A percentile compares a stretch with the other conserved stretches of the same genome.
Evolutionary conservation across 2,797 vertebrate genomes (phyloP).

Genomic region (Okamejei kenojei): DNA sequence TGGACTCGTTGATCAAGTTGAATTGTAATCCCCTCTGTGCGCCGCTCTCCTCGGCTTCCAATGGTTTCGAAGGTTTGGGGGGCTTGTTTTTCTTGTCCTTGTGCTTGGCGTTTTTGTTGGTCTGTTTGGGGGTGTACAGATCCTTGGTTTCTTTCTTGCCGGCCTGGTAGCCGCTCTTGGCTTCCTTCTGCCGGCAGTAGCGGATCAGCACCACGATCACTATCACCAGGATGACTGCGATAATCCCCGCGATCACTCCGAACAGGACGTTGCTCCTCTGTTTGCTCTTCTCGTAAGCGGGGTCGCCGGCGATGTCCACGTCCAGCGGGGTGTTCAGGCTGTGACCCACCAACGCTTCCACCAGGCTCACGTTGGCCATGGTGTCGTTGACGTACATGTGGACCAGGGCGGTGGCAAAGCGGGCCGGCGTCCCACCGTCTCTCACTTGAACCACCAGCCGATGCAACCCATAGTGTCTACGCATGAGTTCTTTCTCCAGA

Average conservation of each 20-base stretch:
- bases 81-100: conserved; percentile 88
- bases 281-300: conserved; percentile 76
- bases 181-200: conserved; percentile 82
- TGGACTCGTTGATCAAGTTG: conserved; percentile 84
- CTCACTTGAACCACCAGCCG: conserved; percentile 84
- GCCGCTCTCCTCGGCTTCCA: conserved; percentile 83
- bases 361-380: conserved; percentile 74
- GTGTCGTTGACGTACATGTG: conserved; percentile 95
- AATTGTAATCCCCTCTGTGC: conserved; percentile 90
- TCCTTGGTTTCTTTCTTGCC: conserved; percentile 98
- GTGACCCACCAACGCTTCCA: conserved; percentile 85
- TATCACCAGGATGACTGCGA: conserved; percentile 82
- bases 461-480: conserved; percentile 86
- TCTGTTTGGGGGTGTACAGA: conserved; percentile 84
- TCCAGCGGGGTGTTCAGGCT: conserved; percentile 90
- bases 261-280: conserved; percentile 85
- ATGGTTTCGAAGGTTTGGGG: conserved; percentile 79
- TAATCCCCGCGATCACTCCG: conserved; percentile 76
- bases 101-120: conserved; percentile 75
- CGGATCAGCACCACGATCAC: conserved; percentile 80
- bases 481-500: conserved; percentile 77
- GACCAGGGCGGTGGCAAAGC: conserved; percentile 82
- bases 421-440: conserved; percentile 81
- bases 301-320: conserved; percentile 90
- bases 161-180: conserved; percentile 92